Conservation (phyloP, 53 echinoderm and acorn worm species). For the Luidia sarsii region DNA sequence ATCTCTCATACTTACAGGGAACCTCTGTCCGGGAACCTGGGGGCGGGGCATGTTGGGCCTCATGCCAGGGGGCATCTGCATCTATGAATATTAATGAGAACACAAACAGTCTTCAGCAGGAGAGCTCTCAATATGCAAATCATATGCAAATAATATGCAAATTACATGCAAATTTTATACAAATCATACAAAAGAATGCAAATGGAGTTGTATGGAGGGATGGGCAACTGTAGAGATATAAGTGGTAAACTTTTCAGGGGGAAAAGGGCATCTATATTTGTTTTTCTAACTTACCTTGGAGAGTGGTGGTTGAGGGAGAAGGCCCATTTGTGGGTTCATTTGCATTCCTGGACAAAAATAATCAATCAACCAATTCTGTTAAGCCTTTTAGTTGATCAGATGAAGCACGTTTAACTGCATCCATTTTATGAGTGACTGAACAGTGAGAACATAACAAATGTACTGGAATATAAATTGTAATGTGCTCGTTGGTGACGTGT, state of each 20-base stretch:
- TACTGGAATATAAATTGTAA: too few species aligned
- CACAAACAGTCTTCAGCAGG: not conserved
- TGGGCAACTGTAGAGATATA: too few species aligned
- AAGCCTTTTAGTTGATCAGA: too few species aligned
- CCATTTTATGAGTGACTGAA: too few species aligned
- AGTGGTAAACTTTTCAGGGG: too few species aligned
- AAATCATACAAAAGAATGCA: too few species aligned
- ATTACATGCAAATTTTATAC: too few species aligned
- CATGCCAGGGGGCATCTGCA: conserved; percentile 48
- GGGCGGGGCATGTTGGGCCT: conserved; percentile 28
- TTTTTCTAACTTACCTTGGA: conserved; percentile 32
- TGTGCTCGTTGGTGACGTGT: too few species aligned
- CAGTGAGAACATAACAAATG: too few species aligned
- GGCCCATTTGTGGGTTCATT: conserved; percentile 38
- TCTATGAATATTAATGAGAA: not conserved
- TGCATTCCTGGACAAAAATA: conserved; percentile 32
- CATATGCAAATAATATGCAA: not conserved
- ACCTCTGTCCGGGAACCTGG: conserved; percentile 23
- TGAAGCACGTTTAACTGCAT: too few species aligned
- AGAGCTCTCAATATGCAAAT: not conserved
- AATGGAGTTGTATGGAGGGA: too few species aligned
- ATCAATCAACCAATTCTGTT: too few species aligned
- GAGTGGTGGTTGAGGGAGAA: conserved; percentile 24
- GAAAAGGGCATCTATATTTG: not conserved
- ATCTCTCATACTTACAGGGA: conserved; percentile 11